Percentiles rank a stretch among this genome's conserved stretches.
Evolutionary conservation across 2,797 vertebrate species (phyloP).

Genomic region (Acropternis orthonyx): DNA sequence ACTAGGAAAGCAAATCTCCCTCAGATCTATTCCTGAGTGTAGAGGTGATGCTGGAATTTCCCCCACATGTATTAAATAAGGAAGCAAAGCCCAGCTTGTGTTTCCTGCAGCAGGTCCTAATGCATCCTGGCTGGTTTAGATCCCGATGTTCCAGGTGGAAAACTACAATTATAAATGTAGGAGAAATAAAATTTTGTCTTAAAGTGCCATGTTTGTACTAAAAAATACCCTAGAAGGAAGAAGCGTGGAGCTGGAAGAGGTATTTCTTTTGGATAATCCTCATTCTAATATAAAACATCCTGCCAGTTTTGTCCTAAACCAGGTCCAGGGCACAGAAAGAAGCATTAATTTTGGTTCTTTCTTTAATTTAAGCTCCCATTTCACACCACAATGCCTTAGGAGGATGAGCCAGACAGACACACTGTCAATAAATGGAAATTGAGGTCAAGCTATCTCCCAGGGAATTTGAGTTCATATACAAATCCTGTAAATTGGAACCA

Average conservation of each 20-base stretch:
- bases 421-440: constrained; percentile 42
- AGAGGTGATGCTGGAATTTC: not conserved
- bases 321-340: not conserved
- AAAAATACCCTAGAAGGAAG: not conserved
- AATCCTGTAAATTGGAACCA: constrained; percentile 44
- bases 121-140: not conserved
- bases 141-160: not conserved
- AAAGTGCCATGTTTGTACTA: not conserved
- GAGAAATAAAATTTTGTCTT: not conserved
- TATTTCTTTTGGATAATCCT: not conserved
- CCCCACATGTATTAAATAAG: accelerated
- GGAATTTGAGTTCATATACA: constrained; percentile 22
- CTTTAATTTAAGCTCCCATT: constrained; percentile 53
- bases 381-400: constrained; percentile 15
- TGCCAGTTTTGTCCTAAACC: not conserved
- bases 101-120: not conserved
- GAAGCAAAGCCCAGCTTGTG: not conserved
- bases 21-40: not conserved
- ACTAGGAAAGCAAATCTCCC: not conserved
- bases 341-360: constrained; percentile 18
- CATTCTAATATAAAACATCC: not conserved
- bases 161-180: not conserved
- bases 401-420: constrained; percentile 15
- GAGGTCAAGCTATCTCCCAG: constrained; percentile 35
- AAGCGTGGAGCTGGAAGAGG: not conserved